phyloP scores from a whole-genome alignment of 2,113 vertebrate species.

The Hemibates koningsi region DNA sequence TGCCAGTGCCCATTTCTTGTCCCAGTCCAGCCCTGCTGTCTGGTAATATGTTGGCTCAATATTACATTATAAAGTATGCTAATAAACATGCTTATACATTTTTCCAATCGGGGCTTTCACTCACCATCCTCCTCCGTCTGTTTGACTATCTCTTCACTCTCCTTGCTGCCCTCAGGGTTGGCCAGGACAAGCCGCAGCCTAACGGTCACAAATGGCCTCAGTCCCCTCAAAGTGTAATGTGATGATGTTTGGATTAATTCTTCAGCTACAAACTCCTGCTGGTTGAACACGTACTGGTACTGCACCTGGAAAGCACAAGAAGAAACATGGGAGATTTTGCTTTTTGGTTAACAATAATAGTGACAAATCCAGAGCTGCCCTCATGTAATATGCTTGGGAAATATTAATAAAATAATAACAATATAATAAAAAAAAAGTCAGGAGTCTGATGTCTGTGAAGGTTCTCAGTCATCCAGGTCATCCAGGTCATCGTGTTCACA shows the following conservation, averaged over 20 bases:
- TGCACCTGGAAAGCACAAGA: slow-evolving; percentile 65
- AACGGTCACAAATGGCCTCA: slow-evolving; percentile 91
- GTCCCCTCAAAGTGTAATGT: slow-evolving; percentile 88
- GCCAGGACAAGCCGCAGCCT: slow-evolving; percentile 84
- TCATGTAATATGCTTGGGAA: neutral
- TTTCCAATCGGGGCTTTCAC: neutral
- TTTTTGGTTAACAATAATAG: neutral
- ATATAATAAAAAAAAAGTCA: neutral
- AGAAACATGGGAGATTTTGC: neutral
- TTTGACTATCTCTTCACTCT: slow-evolving; percentile 92
- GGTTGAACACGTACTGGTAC: slow-evolving; percentile 93
- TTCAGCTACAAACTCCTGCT: slow-evolving; percentile 87
- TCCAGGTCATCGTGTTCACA: neutral
- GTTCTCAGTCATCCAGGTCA: neutral
- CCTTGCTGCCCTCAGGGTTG: slow-evolving; percentile 91
- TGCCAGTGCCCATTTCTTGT: neutral
- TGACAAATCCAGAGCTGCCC: neutral
- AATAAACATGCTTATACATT: neutral
- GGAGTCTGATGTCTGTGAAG: neutral
- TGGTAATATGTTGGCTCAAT: neutral
- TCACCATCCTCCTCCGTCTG: slow-evolving; percentile 95
- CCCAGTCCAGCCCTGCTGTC: neutral
- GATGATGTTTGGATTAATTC: slow-evolving; percentile 92
- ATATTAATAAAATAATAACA: neutral
- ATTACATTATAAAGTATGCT: neutral